Evolutionary conservation across 1,140 invertebrate species (phyloP).

Genomic region (Pararge aegeria): DNA sequence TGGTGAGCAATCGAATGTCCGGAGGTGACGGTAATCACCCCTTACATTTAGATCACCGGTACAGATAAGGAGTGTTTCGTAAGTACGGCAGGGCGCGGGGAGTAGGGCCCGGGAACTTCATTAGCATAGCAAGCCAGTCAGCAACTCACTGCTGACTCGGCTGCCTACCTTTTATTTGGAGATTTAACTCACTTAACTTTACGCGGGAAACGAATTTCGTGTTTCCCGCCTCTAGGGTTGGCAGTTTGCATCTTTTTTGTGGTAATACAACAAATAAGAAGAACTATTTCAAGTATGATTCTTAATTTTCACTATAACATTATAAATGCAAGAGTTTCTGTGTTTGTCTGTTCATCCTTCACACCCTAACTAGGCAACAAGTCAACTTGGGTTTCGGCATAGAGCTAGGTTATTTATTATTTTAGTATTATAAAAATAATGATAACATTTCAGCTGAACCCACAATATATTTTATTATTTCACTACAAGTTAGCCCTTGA

Average conservation of each 20-base stretch:
- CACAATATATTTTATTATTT: too few species aligned
- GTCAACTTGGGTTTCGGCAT: too few species aligned
- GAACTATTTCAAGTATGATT: too few species aligned
- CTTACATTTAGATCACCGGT: slow-evolving; percentile 61
- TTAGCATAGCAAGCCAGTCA: slow-evolving; percentile 59
- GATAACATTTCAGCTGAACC: too few species aligned
- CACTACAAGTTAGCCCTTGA: too few species aligned
- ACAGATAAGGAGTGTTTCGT: slow-evolving; percentile 60
- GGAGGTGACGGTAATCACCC: slow-evolving; percentile 58
- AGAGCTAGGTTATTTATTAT: too few species aligned
- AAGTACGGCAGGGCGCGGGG: slow-evolving; percentile 30
- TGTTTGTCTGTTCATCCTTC: too few species aligned
- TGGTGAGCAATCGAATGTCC: slow-evolving; percentile 54
- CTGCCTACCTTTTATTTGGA: slow-evolving; percentile 74
- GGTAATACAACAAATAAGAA: too few species aligned
- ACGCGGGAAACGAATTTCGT: slow-evolving; percentile 59
- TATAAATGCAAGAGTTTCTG: too few species aligned
- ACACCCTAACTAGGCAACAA: too few species aligned
- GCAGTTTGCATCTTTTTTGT: not conserved
- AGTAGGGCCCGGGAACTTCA: slow-evolving; percentile 46
- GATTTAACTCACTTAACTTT: slow-evolving; percentile 74
- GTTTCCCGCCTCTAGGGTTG: not conserved
- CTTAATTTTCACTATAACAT: too few species aligned
- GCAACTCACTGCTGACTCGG: slow-evolving; percentile 57
- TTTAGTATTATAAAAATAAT: too few species aligned